Percentiles rank a stretch among this genome's conserved stretches.
Conservation (phyloP, 2,113 vertebrate genomes). For the Xenopus tropicalis region DNA sequence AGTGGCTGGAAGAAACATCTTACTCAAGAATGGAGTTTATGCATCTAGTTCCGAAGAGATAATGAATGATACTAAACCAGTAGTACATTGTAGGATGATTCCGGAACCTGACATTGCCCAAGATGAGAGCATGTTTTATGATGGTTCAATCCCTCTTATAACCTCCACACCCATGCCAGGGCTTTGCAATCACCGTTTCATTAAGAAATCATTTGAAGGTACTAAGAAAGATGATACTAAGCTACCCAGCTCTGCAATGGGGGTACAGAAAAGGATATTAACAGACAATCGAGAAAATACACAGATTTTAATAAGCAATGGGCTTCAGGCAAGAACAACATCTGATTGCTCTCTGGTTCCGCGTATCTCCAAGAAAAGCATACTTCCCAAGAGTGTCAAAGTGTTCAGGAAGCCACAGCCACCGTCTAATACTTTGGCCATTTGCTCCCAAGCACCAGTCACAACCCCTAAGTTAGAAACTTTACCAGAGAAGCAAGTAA, state of each 20-base stretch:
- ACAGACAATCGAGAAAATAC: not conserved
- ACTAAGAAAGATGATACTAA: not conserved
- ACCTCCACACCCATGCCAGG: constrained; percentile 25
- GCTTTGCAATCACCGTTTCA: not conserved
- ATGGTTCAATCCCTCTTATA: not conserved
- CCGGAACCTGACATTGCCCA: not conserved
- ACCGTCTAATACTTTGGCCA: not conserved
- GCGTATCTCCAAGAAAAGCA: not conserved
- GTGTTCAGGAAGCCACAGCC: not conserved
- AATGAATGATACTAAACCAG: not conserved
- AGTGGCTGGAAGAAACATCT: not conserved
- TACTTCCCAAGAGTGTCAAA: not conserved
- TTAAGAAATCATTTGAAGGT: not conserved
- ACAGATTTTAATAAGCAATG: not conserved
- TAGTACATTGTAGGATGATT: not conserved
- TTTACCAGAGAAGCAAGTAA: not conserved
- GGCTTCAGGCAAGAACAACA: not conserved
- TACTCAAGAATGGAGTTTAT: not conserved
- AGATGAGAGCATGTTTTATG: not conserved
- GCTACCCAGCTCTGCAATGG: not conserved
- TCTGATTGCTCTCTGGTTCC: not conserved
- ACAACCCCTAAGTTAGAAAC: not conserved
- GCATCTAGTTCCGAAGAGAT: not conserved
- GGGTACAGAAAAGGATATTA: not conserved
- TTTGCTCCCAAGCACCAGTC: not conserved